Evolutionary conservation across 1,140 invertebrate species (phyloP), one percentile per base, ranked within the genome.

Genomic region (Schlechtendalia chinensis): DNA sequence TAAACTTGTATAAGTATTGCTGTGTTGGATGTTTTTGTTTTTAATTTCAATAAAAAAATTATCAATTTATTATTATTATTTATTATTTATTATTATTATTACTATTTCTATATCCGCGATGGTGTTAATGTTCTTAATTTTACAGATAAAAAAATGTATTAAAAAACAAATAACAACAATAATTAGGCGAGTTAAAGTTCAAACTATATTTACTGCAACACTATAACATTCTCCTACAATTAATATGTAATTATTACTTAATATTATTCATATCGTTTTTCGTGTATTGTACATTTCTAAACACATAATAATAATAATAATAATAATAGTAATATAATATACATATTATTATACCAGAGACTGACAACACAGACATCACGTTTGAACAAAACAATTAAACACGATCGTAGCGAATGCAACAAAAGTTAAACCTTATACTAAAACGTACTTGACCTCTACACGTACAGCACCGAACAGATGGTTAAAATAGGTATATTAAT

Each of bases 361-460:
- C 8, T 1, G 22, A 45, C 47, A n/a, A 45, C 16, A 74, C 22
- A n/a, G 27, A 58, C 29, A 75, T 58, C 72, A 75, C 53, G 72
- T 75, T 22, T 32, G 6, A 56, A 5, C 27, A 75, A 58, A 75
- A 75, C 32, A 75, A 75, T 75, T 58, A 75, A 75, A 58, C 72
- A 75, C 72, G 72, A 39, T 4, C 0, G 29, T 32, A 58, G 47
- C 27, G 72, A 56, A 58, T 75, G 72, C 29, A 39, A 58, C 29
- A n/a, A 10, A 32, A 32, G n/a, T 14, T 39, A 56, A 75, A 39
- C 11, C 53, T 58, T 58, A n/a, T 39, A n/a, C 14, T 75, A 50
- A 50, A 53, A 71, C 45, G 47, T 58, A 75, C 54, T 75, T 58
- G 72, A 75, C 72, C 67, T 53, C 45, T 71, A 50, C 14, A 8